Evolutionary conservation across 2,888 invertebrate species (phyloP), one percentile per base, ranked within the genome.

Genomic region (Ellobium chinense): DNA sequence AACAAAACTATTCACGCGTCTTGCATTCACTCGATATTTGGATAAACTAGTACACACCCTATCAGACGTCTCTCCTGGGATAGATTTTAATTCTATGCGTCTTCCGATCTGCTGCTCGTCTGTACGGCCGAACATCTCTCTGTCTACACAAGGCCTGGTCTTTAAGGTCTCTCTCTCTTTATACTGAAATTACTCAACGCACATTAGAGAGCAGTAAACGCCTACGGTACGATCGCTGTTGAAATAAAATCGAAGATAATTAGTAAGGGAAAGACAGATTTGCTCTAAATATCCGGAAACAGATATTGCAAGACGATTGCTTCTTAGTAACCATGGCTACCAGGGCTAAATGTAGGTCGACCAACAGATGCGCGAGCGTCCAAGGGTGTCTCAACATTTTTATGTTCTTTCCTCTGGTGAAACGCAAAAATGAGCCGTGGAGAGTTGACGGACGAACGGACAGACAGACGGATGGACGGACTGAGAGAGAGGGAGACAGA

Each of bases 181-280:
- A n/a, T n/a, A n/a, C n/a, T n/a, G 46, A 46, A 46, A 46, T 18
- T 46, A 18, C 18, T 46, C 46, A 46, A 46, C 46, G 46, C 46
- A 46, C 46, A 46, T 46, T 18, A 62, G 62, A 62, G 14, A n/a
- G n/a, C 27, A 27, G 14, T 27, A 7, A 24, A 14, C 24, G 62
- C 62, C 62, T 14, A 27, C 36, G 1, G 37, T 34, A 34, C 37
- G n/a, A 27, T 34, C 36, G 21, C 46, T 39, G 69, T 46, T 46
- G 69, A 69, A 69, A 46, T 69, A 69, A 69, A 69, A 69, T 69
- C 69, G 69, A 69, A 69, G 69, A 46, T 69, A 69, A 69, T 69
- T 69, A 69, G 46, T n/a, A n/a, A 69, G 27, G 29, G 69, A 34
- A 37, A 39, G 24, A 37, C 24, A 69, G 68, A 68, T 68, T 69